Evolutionary conservation across 2,113 vertebrate species (phyloP), one percentile per base, ranked within the genome.

Genomic region (Ranitomeya variabilis): DNA sequence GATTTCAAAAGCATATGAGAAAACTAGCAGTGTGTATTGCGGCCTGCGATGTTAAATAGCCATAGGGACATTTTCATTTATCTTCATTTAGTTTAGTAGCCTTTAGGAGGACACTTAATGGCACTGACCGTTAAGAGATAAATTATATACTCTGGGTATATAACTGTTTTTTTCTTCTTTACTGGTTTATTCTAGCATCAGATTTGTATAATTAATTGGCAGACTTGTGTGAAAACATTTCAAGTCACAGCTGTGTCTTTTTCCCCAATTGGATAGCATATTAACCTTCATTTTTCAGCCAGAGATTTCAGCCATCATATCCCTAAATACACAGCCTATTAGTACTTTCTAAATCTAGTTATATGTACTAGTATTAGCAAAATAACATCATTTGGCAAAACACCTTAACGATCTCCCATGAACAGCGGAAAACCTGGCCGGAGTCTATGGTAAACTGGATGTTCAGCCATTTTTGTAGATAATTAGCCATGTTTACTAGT

Each of bases 401-500:
- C 11, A 79, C 60, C 76, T 79, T 80, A 23, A 87, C 31, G 12
- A 31, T 66, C 57, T 23, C 62, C 62, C 51, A 79, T 54, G 67
- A 67, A 37, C 73, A 64, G 76, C 14, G 21, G 37, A 79, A 66
- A 79, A 18, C 45, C 71, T 87, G 76, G 85, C 85, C n/a, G 2
- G 18, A 18, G 77, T 11, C n/a, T 80, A 51, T 54, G 77, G 52
- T 87, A 69, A 10, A 87, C 59, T 80, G 64, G 86, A 69, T 67
- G 67, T 87, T 80, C 62, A 80, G 78, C 52, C 86, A 80, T 80
- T 69, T 87, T 21, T 87, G 77, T 80, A 87, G 80, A 87, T 87
- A 87, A 87, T 87, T 87, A 87, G 62, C 59, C 66, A 21, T 87
- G 85, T 87, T 86, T 86, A 79, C 76, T 59, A 86, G 45, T 51